Evolutionary conservation across 1,140 invertebrate genomes (phyloP).

Genomic region (Cotesia typhae): DNA sequence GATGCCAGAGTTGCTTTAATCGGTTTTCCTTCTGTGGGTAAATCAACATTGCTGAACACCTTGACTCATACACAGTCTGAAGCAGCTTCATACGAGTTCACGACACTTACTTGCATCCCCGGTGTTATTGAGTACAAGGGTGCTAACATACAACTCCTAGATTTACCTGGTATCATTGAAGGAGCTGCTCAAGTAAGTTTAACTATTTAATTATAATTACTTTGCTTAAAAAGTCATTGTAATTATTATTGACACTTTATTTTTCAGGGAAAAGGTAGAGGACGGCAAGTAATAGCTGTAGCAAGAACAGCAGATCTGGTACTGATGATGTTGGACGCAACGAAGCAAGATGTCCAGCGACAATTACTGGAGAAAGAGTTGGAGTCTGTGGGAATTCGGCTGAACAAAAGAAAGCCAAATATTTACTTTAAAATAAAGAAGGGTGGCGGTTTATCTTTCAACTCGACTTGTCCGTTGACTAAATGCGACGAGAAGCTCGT

Average conservation of each 20-base stretch:
- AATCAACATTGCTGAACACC: slow-evolving; percentile 93
- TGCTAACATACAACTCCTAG: slow-evolving; percentile 97
- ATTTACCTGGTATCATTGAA: slow-evolving; percentile 97
- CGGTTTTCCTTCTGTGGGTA: slow-evolving; percentile 96
- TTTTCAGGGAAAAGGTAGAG: slow-evolving; percentile 61
- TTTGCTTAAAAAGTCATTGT: background rate
- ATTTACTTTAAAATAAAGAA: slow-evolving; percentile 99
- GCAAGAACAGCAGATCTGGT: slow-evolving; percentile 96
- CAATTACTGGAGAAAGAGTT: slow-evolving; percentile 91
- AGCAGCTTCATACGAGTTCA: slow-evolving; percentile 98
- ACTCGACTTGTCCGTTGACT: slow-evolving; percentile 92
- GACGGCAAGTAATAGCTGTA: slow-evolving; percentile 90
- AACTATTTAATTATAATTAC: background rate
- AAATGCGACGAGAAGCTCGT: slow-evolving; percentile 97
- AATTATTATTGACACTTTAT: slow-evolving; percentile 7
- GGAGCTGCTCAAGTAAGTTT: slow-evolving; percentile 82
- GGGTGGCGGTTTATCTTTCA: slow-evolving; percentile 98
- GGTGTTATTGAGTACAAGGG: slow-evolving; percentile 98
- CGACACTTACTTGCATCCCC: slow-evolving; percentile 98
- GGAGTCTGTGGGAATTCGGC: slow-evolving; percentile 94
- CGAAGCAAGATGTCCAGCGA: slow-evolving; percentile 94
- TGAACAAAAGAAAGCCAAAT: slow-evolving; percentile 94
- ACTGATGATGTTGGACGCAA: slow-evolving; percentile 98
- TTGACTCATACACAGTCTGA: slow-evolving; percentile 95
- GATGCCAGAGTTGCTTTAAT: slow-evolving; percentile 98